Evolutionary conservation across 2,888 invertebrate species (phyloP), one percentile per base, ranked within the genome.

Genomic region (Eupsilia transversa): DNA sequence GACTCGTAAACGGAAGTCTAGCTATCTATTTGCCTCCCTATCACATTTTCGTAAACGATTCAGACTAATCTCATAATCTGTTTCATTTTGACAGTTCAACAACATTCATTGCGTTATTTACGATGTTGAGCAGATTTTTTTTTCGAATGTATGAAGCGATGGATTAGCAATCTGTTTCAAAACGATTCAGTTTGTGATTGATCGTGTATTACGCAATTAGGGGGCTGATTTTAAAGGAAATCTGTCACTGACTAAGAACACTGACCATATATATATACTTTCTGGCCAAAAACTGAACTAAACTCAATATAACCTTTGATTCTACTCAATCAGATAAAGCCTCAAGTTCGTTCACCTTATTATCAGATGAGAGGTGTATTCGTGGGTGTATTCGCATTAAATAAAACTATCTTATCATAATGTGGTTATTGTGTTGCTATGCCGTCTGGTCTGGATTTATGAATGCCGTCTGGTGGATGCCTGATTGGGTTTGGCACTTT

Each of bases 331-430:
- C 60, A 72, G 72, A 79, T 70, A 78, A 46, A 54, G 33, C 33
- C 23, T 14, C n/a, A 72, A 79, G 76, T 77, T 77, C 56, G n/a
- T 72, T 72, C 33, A 72, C 41, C 72, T 79, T 23, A n/a, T 77
- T 63, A 79, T 79, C 79, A n/a, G 23, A 49, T 56, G 56, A 61
- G 46, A 54, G 46, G 75, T 78, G 54, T 71, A 27, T 56, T 33
- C 38, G 52, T 60, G n/a, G 27, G 33, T 72, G 69, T 68, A 65
- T 12, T 41, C 46, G 17, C 57, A 59, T 59, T 27, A 23, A 79
- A 10, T 72, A 63, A 54, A 72, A 63, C 23, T 30, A 68, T 52
- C 41, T 79, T 79, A 72, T 63, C 79, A 14, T 20, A 61, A 14
- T 10, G 10, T 12, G 0, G 54, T 79, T 23, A 14, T 52, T 52